Percentiles rank a stretch among this genome's conserved stretches.
Conservation (phyloP, 2,113 vertebrate genomes). For the Andinoacara biseriatus region DNA sequence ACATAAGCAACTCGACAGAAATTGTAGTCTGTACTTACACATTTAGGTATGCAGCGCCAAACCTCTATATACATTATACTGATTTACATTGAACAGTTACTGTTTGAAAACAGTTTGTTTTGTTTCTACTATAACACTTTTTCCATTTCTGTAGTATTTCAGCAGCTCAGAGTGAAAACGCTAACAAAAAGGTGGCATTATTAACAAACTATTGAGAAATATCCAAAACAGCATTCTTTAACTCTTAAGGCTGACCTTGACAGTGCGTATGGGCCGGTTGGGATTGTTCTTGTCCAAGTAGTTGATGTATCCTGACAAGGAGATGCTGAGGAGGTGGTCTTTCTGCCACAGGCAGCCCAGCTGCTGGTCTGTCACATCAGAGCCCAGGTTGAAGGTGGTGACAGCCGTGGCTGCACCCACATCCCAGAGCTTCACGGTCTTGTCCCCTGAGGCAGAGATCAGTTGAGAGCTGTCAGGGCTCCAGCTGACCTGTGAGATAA, state of each 20-base stretch:
- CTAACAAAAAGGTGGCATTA: neutral
- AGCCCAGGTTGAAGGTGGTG: slow-evolving; percentile 92
- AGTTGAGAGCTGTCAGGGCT: slow-evolving; percentile 90
- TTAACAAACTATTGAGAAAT: neutral
- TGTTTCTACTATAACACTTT: neutral
- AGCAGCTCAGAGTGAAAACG: neutral
- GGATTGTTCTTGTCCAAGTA: slow-evolving; percentile 97
- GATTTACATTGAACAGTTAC: neutral
- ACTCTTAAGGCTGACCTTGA: slow-evolving; percentile 85
- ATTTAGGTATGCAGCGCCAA: neutral
- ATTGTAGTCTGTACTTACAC: neutral
- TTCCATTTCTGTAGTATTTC: neutral
- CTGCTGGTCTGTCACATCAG: slow-evolving; percentile 91
- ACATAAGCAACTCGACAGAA: neutral
- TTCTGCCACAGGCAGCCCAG: slow-evolving; percentile 98
- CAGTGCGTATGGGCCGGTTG: slow-evolving; percentile 85
- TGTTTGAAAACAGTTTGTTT: neutral
- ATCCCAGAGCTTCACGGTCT: slow-evolving; percentile 97
- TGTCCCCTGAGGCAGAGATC: slow-evolving; percentile 96
- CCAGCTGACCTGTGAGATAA: slow-evolving; percentile 84
- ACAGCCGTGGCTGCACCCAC: slow-evolving; percentile 83
- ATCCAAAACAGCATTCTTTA: neutral
- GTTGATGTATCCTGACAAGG: slow-evolving; percentile 95
- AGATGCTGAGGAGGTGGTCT: slow-evolving; percentile 89
- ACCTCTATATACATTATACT: neutral